Evolutionary conservation across 2,888 invertebrate species (phyloP), one percentile per base, ranked within the genome.

Genomic region (Acleris holmiana): DNA sequence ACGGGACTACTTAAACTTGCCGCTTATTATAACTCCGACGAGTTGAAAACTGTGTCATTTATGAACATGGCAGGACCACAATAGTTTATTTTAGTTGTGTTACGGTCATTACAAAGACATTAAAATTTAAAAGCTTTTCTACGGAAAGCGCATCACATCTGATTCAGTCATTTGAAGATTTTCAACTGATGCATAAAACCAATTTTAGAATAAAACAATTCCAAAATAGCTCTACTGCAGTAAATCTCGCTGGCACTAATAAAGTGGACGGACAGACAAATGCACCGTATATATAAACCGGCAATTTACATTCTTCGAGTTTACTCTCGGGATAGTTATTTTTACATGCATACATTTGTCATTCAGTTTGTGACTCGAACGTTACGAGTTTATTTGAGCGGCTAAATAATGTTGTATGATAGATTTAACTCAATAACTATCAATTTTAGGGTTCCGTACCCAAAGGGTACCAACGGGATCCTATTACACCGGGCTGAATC

Each of bases 281-380:
- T 86, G 85, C 72, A 70, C 72, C 71, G 72, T 75, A 75, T 80
- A 79, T 76, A 76, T 79, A 79, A 77, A 76, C 78, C 72, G 73
- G 84, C 85, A 84, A 86, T 88, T 88, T 86, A 87, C 79, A 89
- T 89, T 88, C 85, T 75, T 74, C 65, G 41, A 40, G 48, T 53
- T 53, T 60, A 53, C 61, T 49, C 55, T 21, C 17, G 51, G 63
- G 35, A 53, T 18, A 46, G 40, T 41, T 63, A 63, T 63, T 63
- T 63, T 58, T 53, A 47, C 25, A 18, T 15, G 25, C 18, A 18
- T 51, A 35, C 51, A 41, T 59, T 35, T 41, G 15, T 54, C 54
- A 44, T 21, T 15, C 4, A 41, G 54, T 53, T 40, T 40, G 15
- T 19, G 53, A 40, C 15, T 53, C 5, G n/a, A 40, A 35, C 35